phyloP scores from a whole-genome alignment of 2,888 invertebrate species.

The Hirtodrosophila cameraria region DNA sequence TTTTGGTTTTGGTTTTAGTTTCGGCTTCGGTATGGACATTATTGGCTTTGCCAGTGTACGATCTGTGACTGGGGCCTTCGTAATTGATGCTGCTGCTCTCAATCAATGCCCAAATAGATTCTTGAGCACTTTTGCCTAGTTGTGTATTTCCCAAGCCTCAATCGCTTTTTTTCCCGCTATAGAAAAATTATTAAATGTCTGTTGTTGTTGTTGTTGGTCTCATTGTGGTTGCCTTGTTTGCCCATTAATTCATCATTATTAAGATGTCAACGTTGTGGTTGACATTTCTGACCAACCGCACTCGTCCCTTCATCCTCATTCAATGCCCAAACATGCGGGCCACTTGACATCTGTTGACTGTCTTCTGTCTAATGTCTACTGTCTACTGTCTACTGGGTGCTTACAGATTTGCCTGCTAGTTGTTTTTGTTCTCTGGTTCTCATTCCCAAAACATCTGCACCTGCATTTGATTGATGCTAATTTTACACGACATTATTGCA shows the following conservation, averaged over 20 bases:
- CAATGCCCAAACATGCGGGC: constrained; percentile 65
- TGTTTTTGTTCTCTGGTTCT: constrained; percentile 14
- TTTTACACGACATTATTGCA: constrained; percentile 73
- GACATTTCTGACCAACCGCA: constrained; percentile 71
- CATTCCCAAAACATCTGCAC: constrained; percentile 55
- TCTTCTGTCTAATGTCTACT: no score
- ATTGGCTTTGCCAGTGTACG: background rate
- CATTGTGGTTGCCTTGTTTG: constrained; percentile 62
- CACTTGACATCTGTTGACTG: constrained; percentile 75
- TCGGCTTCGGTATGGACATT: background rate
- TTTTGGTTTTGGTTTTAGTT: constrained; percentile 1
- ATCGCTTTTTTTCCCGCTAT: constrained; percentile 50
- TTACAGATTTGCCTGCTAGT: constrained; percentile 49
- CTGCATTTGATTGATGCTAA: constrained; percentile 78
- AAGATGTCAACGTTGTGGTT: constrained; percentile 81
- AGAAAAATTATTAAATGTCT: constrained; percentile 71
- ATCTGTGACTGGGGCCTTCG: constrained; percentile 22
- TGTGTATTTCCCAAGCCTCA: constrained; percentile 58
- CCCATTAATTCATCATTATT: constrained; percentile 83
- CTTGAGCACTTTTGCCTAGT: constrained; percentile 28
- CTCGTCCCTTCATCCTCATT: constrained; percentile 9
- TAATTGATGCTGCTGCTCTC: constrained; percentile 76
- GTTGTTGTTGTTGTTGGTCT: constrained; percentile 38
- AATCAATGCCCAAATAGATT: constrained; percentile 70
- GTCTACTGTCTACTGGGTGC: no score